Percentiles rank a stretch among this genome's conserved stretches.
Evolutionary conservation across 1,140 invertebrate species (phyloP).

Genomic region (Papilio aristodemus): DNA sequence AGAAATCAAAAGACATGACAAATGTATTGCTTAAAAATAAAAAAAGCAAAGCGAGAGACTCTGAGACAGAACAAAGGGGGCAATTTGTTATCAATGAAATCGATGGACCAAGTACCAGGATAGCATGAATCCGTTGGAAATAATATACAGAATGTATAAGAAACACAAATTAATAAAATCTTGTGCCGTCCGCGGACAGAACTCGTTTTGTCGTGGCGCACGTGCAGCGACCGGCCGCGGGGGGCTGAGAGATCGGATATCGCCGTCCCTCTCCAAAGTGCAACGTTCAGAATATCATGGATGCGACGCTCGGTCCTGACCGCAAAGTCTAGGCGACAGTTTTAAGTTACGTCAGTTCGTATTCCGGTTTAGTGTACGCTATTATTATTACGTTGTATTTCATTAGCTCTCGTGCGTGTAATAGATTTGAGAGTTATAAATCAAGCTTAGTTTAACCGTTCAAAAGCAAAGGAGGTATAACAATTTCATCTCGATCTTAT

Average conservation of each 20-base stretch:
- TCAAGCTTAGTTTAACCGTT: conserved; percentile 2
- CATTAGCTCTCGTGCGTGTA: conserved; percentile 27
- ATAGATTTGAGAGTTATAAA: conserved; percentile 18
- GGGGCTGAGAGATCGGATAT: conserved; percentile 45
- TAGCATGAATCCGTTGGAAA: conserved; percentile 54
- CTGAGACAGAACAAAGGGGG: conserved; percentile 66
- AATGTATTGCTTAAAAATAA: conserved; percentile 47
- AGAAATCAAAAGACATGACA: conserved; percentile 45
- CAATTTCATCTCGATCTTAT: neutral
- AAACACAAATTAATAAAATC: conserved; percentile 77
- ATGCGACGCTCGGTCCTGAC: conserved; percentile 49
- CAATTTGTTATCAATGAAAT: conserved; percentile 75
- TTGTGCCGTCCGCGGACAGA: conserved; percentile 61
- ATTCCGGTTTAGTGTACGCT: conserved; percentile 42
- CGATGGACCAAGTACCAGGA: conserved; percentile 61
- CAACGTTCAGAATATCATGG: conserved; percentile 59
- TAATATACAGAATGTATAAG: conserved; percentile 63
- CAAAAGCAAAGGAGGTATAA: neutral
- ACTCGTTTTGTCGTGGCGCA: conserved; percentile 72
- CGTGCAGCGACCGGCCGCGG: conserved; percentile 67
- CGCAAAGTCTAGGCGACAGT: conserved; percentile 44
- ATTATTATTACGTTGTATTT: conserved; percentile 46
- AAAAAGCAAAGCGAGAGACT: conserved; percentile 40
- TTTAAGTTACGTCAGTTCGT: conserved; percentile 51
- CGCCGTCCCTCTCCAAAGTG: conserved; percentile 49